Evolutionary conservation across 2,113 vertebrate species (phyloP).

Genomic region (Lagopus leucura): DNA sequence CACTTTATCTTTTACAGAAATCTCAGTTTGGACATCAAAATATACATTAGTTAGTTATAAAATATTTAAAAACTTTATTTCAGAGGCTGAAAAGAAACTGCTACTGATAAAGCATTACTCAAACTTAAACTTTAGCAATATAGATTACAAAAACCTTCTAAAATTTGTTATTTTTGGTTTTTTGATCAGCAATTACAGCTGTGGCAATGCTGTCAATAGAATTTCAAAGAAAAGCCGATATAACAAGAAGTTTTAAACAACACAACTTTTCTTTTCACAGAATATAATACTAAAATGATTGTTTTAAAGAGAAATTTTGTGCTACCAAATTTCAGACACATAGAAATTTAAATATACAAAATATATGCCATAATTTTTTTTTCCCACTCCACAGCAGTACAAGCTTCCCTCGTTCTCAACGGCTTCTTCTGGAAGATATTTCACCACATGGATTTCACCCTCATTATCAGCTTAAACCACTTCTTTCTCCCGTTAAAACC

Average conservation of each 20-base stretch:
- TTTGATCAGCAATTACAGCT: constrained; percentile 71
- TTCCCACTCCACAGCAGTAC: constrained; percentile 66
- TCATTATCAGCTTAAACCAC: constrained; percentile 71
- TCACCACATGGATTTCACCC: constrained; percentile 70
- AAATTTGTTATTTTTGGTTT: constrained; percentile 81
- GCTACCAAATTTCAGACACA: constrained; percentile 75
- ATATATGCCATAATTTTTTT: constrained; percentile 78
- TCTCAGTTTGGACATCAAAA: constrained; percentile 81
- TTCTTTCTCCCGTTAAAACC: constrained; percentile 71
- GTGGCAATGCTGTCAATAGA: constrained; percentile 72
- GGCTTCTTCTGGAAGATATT: constrained; percentile 78
- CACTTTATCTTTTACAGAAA: constrained; percentile 77
- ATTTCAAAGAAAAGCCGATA: constrained; percentile 77
- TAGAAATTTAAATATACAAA: constrained; percentile 85
- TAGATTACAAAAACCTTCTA: constrained; percentile 82
- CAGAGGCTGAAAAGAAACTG: constrained; percentile 77
- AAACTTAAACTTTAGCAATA: constrained; percentile 77
- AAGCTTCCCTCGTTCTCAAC: constrained; percentile 64
- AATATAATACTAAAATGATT: constrained; percentile 80
- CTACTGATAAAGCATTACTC: constrained; percentile 77
- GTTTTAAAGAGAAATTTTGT: constrained; percentile 76
- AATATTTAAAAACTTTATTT: constrained; percentile 83
- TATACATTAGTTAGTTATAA: constrained; percentile 82
- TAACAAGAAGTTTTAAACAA: constrained; percentile 73
- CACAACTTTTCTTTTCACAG: constrained; percentile 64